Evolutionary conservation across 2,888 invertebrate species (phyloP), one percentile per base, ranked within the genome.

Genomic region (Stenoptilia bipunctidactyla): DNA sequence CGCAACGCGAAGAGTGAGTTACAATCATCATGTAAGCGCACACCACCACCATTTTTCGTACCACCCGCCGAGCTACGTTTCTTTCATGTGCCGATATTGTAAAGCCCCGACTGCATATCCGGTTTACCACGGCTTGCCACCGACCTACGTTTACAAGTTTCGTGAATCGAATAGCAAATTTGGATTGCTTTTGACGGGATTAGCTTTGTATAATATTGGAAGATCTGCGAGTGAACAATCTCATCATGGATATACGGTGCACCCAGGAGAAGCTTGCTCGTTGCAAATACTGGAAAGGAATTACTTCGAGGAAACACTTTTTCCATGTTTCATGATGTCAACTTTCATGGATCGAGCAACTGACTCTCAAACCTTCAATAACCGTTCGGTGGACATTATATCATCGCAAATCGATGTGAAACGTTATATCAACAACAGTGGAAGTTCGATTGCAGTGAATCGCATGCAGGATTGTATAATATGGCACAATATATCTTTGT

Each of bases 291-390:
- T 72, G 37, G 68, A 72, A 42, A 56, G 52, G 12, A 47, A 53
- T 15, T 63, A 66, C 36, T 72, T 71, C 39, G 75, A 79, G 46
- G 73, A 82, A 49, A 71, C 69, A 0, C 47, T 44, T 34, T 60
- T 79, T 35, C 80, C 80, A 2, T 82, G 82, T 48, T 70, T 77
- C 38, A 65, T 80, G 53, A 66, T 82, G 61, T 80, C 82, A 0
- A 69, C 77, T 1, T 80, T 80, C 43, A 55, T 75, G 45, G 58
- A 65, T n/a, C 50, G 62, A 3, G 50, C 56, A 0, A 50, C 52
- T 2, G 49, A 58, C 10, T 53, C 61, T 8, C 46, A 48, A 6
- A 38, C 52, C 10, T 52, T 58, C 1, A 58, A 58, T 30, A 43
- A 63, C 0, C 49, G 56, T 15, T 48, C 63, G 15, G 52, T 79